A percentile compares a stretch with the other conserved stretches of the same genome.
Evolutionary conservation across 1,140 invertebrate species (phyloP).

Genomic region (Harpegnathos saltator): DNA sequence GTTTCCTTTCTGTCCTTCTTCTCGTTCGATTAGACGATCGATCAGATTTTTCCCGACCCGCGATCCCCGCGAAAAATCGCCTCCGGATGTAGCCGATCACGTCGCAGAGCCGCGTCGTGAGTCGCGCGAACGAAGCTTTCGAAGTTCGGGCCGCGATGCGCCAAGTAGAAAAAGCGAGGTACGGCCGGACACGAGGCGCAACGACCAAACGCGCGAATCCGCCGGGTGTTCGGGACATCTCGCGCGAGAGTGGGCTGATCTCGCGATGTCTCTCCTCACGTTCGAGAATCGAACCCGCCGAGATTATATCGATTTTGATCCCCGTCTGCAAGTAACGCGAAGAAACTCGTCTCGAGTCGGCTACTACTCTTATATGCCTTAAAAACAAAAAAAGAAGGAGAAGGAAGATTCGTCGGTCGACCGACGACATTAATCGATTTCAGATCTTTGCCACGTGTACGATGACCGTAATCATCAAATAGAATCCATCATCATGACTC

Average conservation of each 20-base stretch:
- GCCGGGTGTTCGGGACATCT: too few species aligned
- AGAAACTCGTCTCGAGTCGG: constrained; percentile 58
- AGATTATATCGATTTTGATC: constrained; percentile 35
- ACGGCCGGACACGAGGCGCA: too few species aligned
- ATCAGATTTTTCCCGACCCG: neutral
- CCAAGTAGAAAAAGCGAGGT: too few species aligned
- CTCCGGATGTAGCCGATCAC: neutral
- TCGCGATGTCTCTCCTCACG: too few species aligned
- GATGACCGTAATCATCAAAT: constrained; percentile 70
- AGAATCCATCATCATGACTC: constrained; percentile 60
- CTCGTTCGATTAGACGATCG: neutral
- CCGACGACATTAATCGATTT: constrained; percentile 36
- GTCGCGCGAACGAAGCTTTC: too few species aligned
- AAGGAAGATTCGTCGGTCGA: neutral
- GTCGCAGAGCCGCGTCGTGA: too few species aligned
- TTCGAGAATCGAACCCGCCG: neutral
- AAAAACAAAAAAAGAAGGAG: constrained; percentile 25
- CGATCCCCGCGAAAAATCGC: neutral
- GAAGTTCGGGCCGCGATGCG: too few species aligned
- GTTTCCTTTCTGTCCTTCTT: too few species aligned
- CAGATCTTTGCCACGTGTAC: constrained; percentile 41
- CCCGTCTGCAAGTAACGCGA: neutral
- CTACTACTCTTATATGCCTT: constrained; percentile 60
- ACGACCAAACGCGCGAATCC: too few species aligned
- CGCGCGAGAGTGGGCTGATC: too few species aligned